Evolutionary conservation across 1,140 invertebrate species (phyloP), one percentile per base, ranked within the genome.

Genomic region (Hycleus phaleratus): DNA sequence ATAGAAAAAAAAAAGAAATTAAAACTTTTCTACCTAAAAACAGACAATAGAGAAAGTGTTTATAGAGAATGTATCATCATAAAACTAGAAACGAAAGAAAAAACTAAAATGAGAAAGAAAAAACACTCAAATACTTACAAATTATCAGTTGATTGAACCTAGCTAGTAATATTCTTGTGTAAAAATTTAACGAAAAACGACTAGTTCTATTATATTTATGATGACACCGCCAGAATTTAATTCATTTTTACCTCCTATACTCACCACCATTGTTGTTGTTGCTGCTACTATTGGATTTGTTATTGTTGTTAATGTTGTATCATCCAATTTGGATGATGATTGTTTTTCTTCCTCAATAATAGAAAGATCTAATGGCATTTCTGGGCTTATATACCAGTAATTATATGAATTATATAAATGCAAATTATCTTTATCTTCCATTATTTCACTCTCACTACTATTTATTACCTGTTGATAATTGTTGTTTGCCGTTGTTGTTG

Each of bases 301-400:
- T 18, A 18, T 18, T 18, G 18, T 18, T 18, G 18, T 18, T 18
- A 18, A 18, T 18, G 32, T 32, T 32, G 32, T 32, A 32, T 32
- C 32, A 32, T 32, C 32, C 32, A 32, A 32, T 32, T 32, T 32
- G 32, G 32, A 32, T 32, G 32, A 32, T 32, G 40, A 24, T 46
- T 48, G 46, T 40, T 18, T 18, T 18, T 48, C 69, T 7, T 66
- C 68, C 38, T 69, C 50, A 26, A 76, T 69, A 25, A 79, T 70
- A 48, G 71, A 69, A 24, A 68, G 66, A 65, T 80, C 77, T 52
- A 77, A 63, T 4, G 75, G 72, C 62, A 75, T 62, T 39, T 77
- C 74, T 3, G 77, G 78, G 50, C 75, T 71, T 61, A 77, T 71
- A 51, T 78, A 78, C 63, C 78, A 79, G 67, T 78, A 80, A 53